Evolutionary conservation across 2,113 vertebrate genomes (phyloP).

Genomic region (Diadophis punctatus): DNA sequence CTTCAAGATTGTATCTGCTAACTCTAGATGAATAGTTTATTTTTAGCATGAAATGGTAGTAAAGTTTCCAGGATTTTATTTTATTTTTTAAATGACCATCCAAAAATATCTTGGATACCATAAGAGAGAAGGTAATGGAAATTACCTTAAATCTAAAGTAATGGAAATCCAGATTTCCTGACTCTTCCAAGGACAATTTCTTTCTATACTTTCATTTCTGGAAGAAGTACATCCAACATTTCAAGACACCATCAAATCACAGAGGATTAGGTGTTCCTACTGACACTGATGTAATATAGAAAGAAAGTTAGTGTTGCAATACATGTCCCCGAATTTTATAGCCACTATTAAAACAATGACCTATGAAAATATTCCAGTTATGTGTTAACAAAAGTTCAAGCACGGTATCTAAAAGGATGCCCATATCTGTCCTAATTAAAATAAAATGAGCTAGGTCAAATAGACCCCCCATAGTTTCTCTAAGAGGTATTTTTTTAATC

Average conservation of each 20-base stretch:
- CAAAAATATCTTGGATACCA: conserved; percentile 21
- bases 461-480: background rate
- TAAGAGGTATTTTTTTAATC: background rate
- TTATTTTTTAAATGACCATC: background rate
- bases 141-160: too few relatives aligned
- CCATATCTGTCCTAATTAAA: background rate
- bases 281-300: conserved; percentile 25
- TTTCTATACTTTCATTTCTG: conserved; percentile 52
- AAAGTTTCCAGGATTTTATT: conserved; percentile 9
- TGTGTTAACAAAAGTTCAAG: background rate
- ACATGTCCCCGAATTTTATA: background rate
- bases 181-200: conserved; percentile 45
- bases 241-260: conserved; percentile 52
- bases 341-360: background rate
- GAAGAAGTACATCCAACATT: conserved; percentile 44
- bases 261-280: conserved; percentile 60
- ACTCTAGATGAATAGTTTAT: background rate
- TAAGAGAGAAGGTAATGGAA: conserved; percentile 29
- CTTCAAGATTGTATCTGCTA: background rate
- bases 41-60: background rate
- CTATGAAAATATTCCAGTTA: background rate
- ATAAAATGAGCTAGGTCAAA: background rate
- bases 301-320: conserved; percentile 11
- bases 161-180: conserved; percentile 14
- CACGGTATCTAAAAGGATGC: background rate